These are phyloP conservation scores for Rachycentron canadum DNA, from an alignment of 2,797 vertebrate genomes.

Conservation along the genomic window DNA sequence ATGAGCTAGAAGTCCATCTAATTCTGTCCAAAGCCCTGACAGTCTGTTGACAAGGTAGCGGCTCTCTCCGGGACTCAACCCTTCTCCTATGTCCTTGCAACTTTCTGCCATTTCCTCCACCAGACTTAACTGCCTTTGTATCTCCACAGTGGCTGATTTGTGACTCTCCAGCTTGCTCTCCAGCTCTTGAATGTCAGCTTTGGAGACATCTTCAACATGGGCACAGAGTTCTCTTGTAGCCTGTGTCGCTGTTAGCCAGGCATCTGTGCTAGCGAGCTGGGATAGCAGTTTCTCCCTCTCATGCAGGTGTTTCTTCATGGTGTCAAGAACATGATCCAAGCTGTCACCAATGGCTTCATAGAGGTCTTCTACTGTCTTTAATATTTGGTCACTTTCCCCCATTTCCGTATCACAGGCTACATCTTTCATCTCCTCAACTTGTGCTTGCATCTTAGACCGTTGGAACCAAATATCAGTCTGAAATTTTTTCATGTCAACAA, in stretches of 20 bases:
- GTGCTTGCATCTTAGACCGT: slow-evolving; percentile 75
- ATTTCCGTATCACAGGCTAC: slow-evolving; percentile 64
- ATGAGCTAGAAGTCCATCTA: slow-evolving; percentile 76
- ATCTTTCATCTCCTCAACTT: slow-evolving; percentile 80
- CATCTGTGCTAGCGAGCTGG: slow-evolving; percentile 83
- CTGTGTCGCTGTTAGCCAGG: slow-evolving; percentile 78
- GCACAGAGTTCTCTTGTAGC: slow-evolving; percentile 72
- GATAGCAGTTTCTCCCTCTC: slow-evolving; percentile 84
- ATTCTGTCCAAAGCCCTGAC: slow-evolving; percentile 73
- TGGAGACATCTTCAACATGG: slow-evolving; percentile 66
- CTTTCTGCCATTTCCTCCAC: slow-evolving; percentile 80
- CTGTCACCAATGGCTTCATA: slow-evolving; percentile 84
- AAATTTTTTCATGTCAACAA: slow-evolving; percentile 84
- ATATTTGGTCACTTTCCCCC: slow-evolving; percentile 74
- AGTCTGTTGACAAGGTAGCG: slow-evolving; percentile 81
- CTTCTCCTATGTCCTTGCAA: slow-evolving; percentile 56
- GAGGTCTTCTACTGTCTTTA: slow-evolving; percentile 83
- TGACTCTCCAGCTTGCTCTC: slow-evolving; percentile 72
- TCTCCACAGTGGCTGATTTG: slow-evolving; percentile 77
- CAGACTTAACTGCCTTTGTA: slow-evolving; percentile 77
- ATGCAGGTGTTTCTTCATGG: slow-evolving; percentile 84
- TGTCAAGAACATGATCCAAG: slow-evolving; percentile 81
- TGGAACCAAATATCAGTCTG: slow-evolving; percentile 83
- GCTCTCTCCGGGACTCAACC: slow-evolving; percentile 77
- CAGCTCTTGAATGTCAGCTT: slow-evolving; percentile 78